These are phyloP conservation scores for Eumeta japonica DNA, from an alignment of 1,140 invertebrate species.

Conservation along the genomic window DNA sequence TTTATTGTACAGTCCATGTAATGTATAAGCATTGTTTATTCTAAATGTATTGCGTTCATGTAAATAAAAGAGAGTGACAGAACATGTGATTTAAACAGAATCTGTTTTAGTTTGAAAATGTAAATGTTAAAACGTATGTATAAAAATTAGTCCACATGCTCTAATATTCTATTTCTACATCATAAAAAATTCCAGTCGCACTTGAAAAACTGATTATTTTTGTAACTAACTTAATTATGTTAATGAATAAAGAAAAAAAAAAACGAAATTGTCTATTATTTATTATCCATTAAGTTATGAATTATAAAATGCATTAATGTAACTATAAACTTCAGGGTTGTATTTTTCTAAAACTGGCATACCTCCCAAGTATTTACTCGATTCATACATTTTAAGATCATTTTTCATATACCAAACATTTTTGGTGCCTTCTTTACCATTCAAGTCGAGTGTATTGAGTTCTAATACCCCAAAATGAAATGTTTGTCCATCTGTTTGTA, in stretches of 20 bases:
- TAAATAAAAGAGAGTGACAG: slow-evolving; percentile 55
- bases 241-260: no score
- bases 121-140: no score
- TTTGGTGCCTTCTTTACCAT: slow-evolving; percentile 62
- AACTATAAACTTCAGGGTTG: slow-evolving; percentile 75
- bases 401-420: slow-evolving; percentile 79
- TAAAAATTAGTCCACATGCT: no score
- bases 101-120: no score
- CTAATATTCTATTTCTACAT: no score
- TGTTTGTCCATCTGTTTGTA: slow-evolving; percentile 71
- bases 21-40: slow-evolving; percentile 48
- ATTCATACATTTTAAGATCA: slow-evolving; percentile 66
- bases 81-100: no score
- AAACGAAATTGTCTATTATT: no score
- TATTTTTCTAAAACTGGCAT: slow-evolving; percentile 70
- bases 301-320: slow-evolving; percentile 75
- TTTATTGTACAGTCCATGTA: slow-evolving; percentile 51
- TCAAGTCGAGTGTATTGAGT: slow-evolving; percentile 78
- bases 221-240: no score
- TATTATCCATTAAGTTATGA: no score
- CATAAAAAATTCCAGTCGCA: no score
- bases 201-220: no score
- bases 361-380: slow-evolving; percentile 63
- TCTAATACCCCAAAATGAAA: slow-evolving; percentile 83
- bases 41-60: slow-evolving; percentile 54